A percentile compares a stretch with the other conserved stretches of the same genome.
These are phyloP conservation scores for Cistogaster globosa DNA, from an alignment of 2,888 invertebrate genomes.

Conservation along the genomic window DNA sequence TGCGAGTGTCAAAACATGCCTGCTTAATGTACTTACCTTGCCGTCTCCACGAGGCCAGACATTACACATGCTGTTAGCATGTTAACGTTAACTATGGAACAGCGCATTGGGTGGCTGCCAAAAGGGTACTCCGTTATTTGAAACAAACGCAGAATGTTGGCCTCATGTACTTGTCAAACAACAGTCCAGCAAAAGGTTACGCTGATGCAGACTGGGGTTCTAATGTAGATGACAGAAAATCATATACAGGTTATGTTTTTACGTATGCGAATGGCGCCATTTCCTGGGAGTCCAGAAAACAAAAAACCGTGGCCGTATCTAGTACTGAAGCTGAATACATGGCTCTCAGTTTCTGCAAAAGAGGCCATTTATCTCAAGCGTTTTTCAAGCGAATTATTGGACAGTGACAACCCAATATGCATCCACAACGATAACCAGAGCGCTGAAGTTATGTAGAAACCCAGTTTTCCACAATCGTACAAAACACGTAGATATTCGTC, in stretches of 20 bases:
- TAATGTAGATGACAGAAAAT: no score
- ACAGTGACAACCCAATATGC: slow-evolving; percentile 2
- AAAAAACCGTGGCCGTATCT: no score
- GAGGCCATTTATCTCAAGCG: no score
- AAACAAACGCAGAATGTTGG: slow-evolving; percentile 60
- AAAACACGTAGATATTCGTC: slow-evolving; percentile 42
- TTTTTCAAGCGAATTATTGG: no score
- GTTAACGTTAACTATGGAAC: slow-evolving; percentile 57
- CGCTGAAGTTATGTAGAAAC: slow-evolving; percentile 34
- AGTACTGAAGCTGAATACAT: no score
- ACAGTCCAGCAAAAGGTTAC: slow-evolving; percentile 32
- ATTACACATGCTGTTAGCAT: slow-evolving; percentile 68
- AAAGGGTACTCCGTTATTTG: slow-evolving; percentile 64
- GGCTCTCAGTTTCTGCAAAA: no score
- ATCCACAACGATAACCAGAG: slow-evolving; percentile 57
- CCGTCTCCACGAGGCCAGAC: slow-evolving; percentile 65
- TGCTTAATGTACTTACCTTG: no score
- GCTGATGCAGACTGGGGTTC: slow-evolving; percentile 58
- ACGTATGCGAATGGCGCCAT: slow-evolving; percentile 1
- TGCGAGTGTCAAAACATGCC: no score
- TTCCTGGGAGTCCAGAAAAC: no score
- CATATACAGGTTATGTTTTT: slow-evolving; percentile 54
- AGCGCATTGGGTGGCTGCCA: slow-evolving; percentile 66
- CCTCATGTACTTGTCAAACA: slow-evolving; percentile 43
- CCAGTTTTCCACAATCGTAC: slow-evolving; percentile 45